Evolutionary conservation across 2,113 vertebrate genomes (phyloP), one percentile per base, ranked within the genome.

Genomic region (Gymnarchus niloticus): DNA sequence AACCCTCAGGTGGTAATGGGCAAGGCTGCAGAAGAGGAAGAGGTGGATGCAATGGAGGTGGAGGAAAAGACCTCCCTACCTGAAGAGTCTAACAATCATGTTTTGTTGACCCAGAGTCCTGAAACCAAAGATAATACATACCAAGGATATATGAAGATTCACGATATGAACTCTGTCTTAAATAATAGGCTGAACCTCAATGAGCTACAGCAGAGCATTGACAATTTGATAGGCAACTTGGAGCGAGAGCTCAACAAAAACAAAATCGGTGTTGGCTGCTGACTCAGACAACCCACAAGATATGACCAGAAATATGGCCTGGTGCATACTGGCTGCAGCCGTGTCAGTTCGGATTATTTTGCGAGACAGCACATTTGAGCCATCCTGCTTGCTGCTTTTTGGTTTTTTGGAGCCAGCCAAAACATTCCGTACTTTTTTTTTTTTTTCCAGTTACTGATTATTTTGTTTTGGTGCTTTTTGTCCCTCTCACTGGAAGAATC

Each of bases 141-240:
- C 69, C 95, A 96, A 89, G 95, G 96, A 0, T 97, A 95, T 88
- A 93, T 98, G 94, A 94, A 96, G 81, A 93, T 98, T 93, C 95
- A 96, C 89, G 96, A 96, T 0, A 91, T 97, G 85, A 97, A 94
- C 89, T 95, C 96, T 0, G 94, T 92, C 0, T 94, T 92, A 84
- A 95, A 95, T 89, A 95, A 93, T 91, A 94, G 93, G 83, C 96
- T 96, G 41, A 96, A 99, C 94, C 96, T 99, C 91, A 95, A 93
- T 88, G 97, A 99, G 91, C 95, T 99, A 87, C 98, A 99, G 92
- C 97, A 99, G 93, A 99, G 97, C 89, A 99, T 99, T 5, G 98
- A 99, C 91, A 96, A 95, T 4, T 92, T 99, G 87, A 97, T 99
- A 90, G 97, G 98, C 91, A 99, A 98, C 93, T 93, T 99, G 90